These are phyloP conservation scores for Felis chaus DNA, from an alignment of 2,113 vertebrate genomes.

Conservation along the genomic window DNA sequence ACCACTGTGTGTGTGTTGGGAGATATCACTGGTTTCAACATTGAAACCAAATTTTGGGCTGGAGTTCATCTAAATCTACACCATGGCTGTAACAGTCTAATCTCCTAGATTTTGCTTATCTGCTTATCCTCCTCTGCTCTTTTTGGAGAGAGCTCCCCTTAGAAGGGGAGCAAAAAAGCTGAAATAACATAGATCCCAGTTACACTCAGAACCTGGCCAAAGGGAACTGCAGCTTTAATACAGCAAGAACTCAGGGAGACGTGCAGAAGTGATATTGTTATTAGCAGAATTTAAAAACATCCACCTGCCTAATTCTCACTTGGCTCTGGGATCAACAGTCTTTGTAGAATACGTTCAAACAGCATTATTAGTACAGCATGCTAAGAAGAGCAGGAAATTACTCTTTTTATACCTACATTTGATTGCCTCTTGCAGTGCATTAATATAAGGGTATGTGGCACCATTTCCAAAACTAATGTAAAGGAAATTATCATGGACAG, in stretches of 20 bases:
- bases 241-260: not conserved
- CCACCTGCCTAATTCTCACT: constrained; percentile 48
- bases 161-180: not conserved
- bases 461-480: constrained; percentile 49
- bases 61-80: not conserved
- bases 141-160: not conserved
- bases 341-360: constrained; percentile 66
- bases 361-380: constrained; percentile 60
- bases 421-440: constrained; percentile 61
- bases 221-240: constrained; percentile 27
- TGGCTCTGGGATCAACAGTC: constrained; percentile 60
- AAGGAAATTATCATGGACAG: constrained; percentile 40
- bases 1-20: too few relatives aligned
- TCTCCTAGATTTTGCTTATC: not conserved
- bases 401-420: constrained; percentile 45
- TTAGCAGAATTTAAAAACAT: constrained; percentile 42
- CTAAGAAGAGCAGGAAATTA: constrained; percentile 66
- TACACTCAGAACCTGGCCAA: not conserved
- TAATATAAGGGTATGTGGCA: constrained; percentile 41
- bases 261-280: constrained; percentile 8
- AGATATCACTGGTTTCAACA: not conserved
- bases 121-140: not conserved
- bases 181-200: not conserved
- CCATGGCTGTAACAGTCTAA: not conserved
- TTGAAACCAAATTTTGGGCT: not conserved